Base-by-base conservation (phyloP, 2,888 invertebrate species). In the Isotomurus palustris region DNA sequence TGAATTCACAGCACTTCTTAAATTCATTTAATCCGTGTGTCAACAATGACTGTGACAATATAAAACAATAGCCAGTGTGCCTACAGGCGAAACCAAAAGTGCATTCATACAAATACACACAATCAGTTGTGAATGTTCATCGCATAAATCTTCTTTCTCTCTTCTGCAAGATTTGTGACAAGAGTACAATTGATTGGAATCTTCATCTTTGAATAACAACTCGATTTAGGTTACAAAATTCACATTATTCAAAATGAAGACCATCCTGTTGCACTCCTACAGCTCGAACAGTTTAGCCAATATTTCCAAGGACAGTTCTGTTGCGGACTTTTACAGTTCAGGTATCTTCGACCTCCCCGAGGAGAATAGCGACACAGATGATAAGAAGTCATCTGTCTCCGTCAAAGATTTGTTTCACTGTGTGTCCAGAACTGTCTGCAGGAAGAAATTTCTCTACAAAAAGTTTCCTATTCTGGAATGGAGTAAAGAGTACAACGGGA, bases 401-500 rank as follows among this genome's bases (percentile, higher is more conserved):
- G 29, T 50, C 19, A 24, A 3, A n/a, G 35, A n/a, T 19, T 44
- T 3, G 47, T 50, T 58, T 27, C n/a, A n/a, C n/a, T n/a, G n/a
- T n/a, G 60, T 62, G 60, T 56, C 47, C 24, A 53, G 38, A 25
- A 55, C 60, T 25, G 64, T 66, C 1, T 68, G 62, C 44, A 43
- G 62, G n/a, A 58, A 58, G 32, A 68, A 67, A 28, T 55, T 45
- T 12, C 27, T 64, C 14, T 53, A 59, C 41, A 63, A 59, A 40
- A 56, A 53, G 24, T 44, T 70, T 4, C 75, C 75, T 0, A 70
- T 74, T 36, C n/a, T 73, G 0, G 43, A 36, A 28, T 75, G 75
- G 75, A 45, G 72, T n/a, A 72, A 71, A 4, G 58, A 70, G 8
- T 75, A 75, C 72, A 75, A 73, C 56, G 54, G 74, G 12, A 68